These are phyloP conservation scores for Steromphala cineraria DNA, from an alignment of 2,888 invertebrate species.

Conservation along the genomic window DNA sequence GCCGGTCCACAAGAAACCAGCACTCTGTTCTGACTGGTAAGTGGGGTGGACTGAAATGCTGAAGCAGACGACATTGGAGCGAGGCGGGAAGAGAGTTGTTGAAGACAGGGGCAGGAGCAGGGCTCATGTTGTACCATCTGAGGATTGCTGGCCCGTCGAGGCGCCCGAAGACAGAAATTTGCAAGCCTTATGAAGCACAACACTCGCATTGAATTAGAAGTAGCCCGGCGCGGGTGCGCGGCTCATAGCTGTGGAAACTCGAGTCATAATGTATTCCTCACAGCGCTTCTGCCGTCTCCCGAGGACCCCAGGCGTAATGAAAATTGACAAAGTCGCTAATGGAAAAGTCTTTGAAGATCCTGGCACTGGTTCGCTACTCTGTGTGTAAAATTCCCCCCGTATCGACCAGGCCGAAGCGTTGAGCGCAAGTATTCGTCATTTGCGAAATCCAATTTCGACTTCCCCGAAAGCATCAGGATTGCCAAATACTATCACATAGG, in stretches of 20 bases:
- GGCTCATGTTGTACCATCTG: conserved; percentile 2
- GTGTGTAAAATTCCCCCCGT: conserved; percentile 18
- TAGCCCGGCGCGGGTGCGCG: conserved; percentile 4
- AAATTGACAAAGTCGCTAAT: conserved; percentile 66
- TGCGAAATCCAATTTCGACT: conserved; percentile 66
- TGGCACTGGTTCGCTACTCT: conserved; percentile 19
- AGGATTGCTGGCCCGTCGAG: neutral
- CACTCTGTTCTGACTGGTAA: neutral
- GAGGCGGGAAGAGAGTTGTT: neutral
- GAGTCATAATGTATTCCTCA: conserved; percentile 38
- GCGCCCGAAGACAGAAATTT: conserved; percentile 28
- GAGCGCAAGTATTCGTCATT: conserved; percentile 43
- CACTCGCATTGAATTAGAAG: conserved; percentile 36
- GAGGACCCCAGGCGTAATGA: conserved; percentile 51
- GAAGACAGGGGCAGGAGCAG: neutral
- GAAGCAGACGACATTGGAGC: neutral
- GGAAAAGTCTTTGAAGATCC: conserved; percentile 51
- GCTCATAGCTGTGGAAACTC: conserved; percentile 16
- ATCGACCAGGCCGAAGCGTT: neutral
- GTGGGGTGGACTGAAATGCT: neutral
- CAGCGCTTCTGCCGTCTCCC: conserved; percentile 38
- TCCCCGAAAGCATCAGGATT: conserved; percentile 48
- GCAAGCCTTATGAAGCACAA: conserved; percentile 38
- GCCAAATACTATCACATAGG: conserved; percentile 45
- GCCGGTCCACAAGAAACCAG: neutral